phyloP scores from a whole-genome alignment of 1,140 invertebrate genomes.

The Trichomalopsis sarcophagae region DNA sequence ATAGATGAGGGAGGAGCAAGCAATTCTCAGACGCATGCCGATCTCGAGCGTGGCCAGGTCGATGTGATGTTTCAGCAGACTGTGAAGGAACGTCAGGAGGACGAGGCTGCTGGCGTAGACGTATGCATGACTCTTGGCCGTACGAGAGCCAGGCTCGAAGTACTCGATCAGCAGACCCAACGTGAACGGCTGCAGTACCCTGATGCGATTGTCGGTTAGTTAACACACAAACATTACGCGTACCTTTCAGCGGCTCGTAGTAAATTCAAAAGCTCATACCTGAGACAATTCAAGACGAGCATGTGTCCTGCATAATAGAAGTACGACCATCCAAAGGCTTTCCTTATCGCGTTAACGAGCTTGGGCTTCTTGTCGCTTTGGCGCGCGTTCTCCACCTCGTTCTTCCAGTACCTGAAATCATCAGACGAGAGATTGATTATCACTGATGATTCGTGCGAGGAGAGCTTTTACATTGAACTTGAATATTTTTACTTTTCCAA shows the following conservation, averaged over 20 bases:
- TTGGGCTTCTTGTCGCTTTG: conserved; percentile 63
- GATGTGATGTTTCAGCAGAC: conserved; percentile 70
- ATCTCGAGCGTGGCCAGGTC: conserved; percentile 69
- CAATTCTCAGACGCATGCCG: conserved; percentile 76
- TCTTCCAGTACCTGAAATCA: conserved; percentile 47
- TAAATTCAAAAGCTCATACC: not conserved
- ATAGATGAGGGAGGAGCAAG: conserved; percentile 75
- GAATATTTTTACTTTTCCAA: conserved; percentile 75
- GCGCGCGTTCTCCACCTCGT: conserved; percentile 69
- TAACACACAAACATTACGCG: too few species aligned
- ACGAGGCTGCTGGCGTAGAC: conserved; percentile 71
- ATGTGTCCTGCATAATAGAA: conserved; percentile 16
- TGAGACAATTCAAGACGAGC: conserved; percentile 34
- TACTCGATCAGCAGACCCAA: conserved; percentile 72
- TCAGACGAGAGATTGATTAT: not conserved
- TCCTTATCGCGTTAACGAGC: conserved; percentile 59
- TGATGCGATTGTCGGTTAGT: conserved; percentile 48
- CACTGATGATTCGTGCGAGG: not conserved
- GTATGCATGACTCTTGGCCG: conserved; percentile 68
- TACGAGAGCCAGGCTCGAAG: conserved; percentile 67
- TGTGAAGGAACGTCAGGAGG: conserved; percentile 65
- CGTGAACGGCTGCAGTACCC: conserved; percentile 67
- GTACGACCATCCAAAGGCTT: conserved; percentile 60
- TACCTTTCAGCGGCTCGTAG: not conserved
- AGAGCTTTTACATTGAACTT: not conserved